phyloP scores from a whole-genome alignment of 1,140 invertebrate species.

The Lepidurus arcticus region DNA sequence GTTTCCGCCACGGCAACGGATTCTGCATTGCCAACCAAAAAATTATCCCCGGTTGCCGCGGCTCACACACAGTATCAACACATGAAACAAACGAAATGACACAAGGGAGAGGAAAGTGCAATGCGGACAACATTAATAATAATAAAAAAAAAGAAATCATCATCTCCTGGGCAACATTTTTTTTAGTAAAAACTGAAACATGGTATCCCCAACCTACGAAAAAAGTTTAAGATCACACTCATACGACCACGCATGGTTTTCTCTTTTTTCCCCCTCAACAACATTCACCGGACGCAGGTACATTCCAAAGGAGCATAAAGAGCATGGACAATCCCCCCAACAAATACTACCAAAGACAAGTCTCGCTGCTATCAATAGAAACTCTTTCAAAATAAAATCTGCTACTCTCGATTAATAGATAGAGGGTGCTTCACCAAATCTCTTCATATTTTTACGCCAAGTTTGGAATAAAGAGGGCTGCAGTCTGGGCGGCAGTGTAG shows the following conservation, averaged over 20 bases:
- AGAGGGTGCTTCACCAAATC: not conserved
- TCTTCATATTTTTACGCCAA: not conserved
- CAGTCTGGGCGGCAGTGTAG: conserved; percentile 6
- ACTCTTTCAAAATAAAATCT: conserved; percentile 1
- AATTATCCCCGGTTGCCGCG: not conserved
- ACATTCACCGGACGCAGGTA: conserved; percentile 20
- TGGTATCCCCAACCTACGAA: conserved; percentile 16
- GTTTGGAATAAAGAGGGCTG: not conserved
- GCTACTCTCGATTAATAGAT: not conserved
- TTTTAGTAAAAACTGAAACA: not conserved
- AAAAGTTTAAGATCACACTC: not conserved
- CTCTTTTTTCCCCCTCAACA: not conserved
- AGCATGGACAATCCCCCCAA: not conserved
- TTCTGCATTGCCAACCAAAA: not conserved
- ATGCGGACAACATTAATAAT: not conserved
- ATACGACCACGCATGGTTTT: not conserved
- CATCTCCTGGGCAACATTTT: not conserved
- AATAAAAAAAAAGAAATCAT: not conserved
- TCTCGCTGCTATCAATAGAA: not conserved
- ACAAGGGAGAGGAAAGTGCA: conserved; percentile 1
- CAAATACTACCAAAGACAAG: not conserved
- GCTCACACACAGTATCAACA: not conserved
- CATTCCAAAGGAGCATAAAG: conserved; percentile 1
- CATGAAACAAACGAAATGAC: conserved; percentile 4
- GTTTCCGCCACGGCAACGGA: not conserved